Conservation (phyloP, 2,113 vertebrate genomes). For the Emydura subglobosa region DNA sequence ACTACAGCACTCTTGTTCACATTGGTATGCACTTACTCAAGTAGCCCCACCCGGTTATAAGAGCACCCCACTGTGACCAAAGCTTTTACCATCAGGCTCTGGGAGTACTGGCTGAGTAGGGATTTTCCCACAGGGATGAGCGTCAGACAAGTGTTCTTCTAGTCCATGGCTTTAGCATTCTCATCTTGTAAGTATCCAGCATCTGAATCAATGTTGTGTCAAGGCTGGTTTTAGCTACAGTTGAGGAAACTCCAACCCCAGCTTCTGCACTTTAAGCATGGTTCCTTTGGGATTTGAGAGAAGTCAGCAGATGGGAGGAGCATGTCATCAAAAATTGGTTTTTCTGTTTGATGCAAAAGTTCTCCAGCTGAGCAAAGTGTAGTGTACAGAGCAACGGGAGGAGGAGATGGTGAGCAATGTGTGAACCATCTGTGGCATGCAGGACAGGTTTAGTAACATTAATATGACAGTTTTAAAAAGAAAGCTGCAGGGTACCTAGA, state of each 20-base stretch:
- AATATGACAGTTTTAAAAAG: neutral
- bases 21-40: neutral
- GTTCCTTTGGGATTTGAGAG: neutral
- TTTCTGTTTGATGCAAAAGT: neutral
- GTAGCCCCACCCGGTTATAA: neutral
- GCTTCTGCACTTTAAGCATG: neutral
- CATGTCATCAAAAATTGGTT: neutral
- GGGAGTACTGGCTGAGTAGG: neutral
- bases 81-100: neutral
- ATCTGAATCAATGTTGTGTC: neutral
- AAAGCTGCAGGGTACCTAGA: neutral
- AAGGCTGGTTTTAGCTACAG: neutral
- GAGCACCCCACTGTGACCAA: neutral
- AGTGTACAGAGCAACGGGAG: neutral
- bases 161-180: neutral
- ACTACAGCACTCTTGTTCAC: neutral
- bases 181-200: neutral
- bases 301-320: neutral
- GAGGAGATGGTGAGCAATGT: neutral
- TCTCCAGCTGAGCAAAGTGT: neutral
- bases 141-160: neutral
- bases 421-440: neutral
- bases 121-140: neutral
- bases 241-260: neutral
- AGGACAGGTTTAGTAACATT: neutral